Evolutionary conservation across 30 jellyfish, hydroid and myxozoan genomes (phyloP), one percentile per base, ranked within the genome.

Genomic region (Hydra vulgaris): DNA sequence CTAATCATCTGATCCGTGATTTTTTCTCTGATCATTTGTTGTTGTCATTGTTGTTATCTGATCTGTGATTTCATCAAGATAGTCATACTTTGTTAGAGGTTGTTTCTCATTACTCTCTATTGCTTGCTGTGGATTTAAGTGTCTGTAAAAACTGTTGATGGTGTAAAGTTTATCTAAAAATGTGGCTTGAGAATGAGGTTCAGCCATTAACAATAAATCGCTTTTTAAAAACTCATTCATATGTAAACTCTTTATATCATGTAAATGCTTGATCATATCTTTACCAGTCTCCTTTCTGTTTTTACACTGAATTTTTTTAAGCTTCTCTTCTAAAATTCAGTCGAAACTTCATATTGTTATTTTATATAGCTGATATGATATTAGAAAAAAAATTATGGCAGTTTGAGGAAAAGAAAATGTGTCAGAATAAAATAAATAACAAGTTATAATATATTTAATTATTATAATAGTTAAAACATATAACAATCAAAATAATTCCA

Each of bases 71-170:
- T 5, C 5, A 40, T 40, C 73, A 1, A 75, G 83, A 22, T 75
- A 70, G 56, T 75, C 83, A 53, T 20, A 18, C 24, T 40, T 17
- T 25, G 56, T 26, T 66, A 75, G 24, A 15, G 83, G 83, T 75
- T 75, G 25, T 26, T 75, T 75, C 56, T 75, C 83, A 26, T 21
- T 75, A 26, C 23, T 21, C 52, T 75, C 83, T n/a, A 75, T 5
- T 0, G 71, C 83, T 23, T 75, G 83, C 20, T 75, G 72, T 18
- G 83, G 83, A 26, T 75, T 75, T 23, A 75, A 26, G 26, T 75
- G 83, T 18, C 83, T 66, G 21, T 75, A 75, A 25, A 75, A 53
- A 1, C 72, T 75, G 72, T 75, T 75, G 0, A 70, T 26, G 16
- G 71, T 75, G 71, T 75, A 75, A 7, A 75, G 56, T 75, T 75